phyloP scores from a whole-genome alignment of 2,888 invertebrate genomes.

The Onthophagus sagittarius region DNA sequence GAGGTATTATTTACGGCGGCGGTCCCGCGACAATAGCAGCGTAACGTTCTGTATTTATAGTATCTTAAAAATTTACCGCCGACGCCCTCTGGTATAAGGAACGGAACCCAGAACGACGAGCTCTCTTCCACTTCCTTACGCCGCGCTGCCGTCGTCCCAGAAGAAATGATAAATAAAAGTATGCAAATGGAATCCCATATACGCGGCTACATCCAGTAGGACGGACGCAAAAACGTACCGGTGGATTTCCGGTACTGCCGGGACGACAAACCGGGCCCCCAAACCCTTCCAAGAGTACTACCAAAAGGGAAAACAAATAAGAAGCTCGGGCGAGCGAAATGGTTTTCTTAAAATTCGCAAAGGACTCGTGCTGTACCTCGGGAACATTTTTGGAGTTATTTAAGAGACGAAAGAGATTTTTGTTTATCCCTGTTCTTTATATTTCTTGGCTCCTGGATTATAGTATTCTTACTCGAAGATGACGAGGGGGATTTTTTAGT shows the following conservation, averaged over 20 bases:
- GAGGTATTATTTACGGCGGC: not conserved
- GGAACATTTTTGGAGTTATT: not conserved
- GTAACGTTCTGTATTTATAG: constrained; percentile 2
- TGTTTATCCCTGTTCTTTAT: not conserved
- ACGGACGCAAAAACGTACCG: constrained; percentile 7
- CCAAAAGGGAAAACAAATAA: not conserved
- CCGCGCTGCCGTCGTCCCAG: not conserved
- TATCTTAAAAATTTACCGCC: constrained; percentile 12
- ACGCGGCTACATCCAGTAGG: constrained; percentile 4
- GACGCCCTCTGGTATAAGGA: constrained; percentile 2
- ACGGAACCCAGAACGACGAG: not conserved
- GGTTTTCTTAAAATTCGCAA: not conserved
- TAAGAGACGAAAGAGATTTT: not conserved
- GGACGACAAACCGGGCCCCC: constrained; percentile 7
- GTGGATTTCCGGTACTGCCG: constrained; percentile 4
- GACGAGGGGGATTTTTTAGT: too few relatives aligned
- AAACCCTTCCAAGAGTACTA: not conserved
- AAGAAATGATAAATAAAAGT: constrained; percentile 22
- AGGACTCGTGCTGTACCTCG: not conserved
- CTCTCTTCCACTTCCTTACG: constrained; percentile 3
- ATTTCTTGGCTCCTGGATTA: not conserved
- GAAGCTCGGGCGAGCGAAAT: not conserved
- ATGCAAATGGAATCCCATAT: constrained; percentile 22
- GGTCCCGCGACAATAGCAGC: not conserved
- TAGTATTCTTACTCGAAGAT: not conserved